Evolutionary conservation across 2,797 vertebrate genomes (phyloP).

Genomic region (Otolemur crassicaudatus): DNA sequence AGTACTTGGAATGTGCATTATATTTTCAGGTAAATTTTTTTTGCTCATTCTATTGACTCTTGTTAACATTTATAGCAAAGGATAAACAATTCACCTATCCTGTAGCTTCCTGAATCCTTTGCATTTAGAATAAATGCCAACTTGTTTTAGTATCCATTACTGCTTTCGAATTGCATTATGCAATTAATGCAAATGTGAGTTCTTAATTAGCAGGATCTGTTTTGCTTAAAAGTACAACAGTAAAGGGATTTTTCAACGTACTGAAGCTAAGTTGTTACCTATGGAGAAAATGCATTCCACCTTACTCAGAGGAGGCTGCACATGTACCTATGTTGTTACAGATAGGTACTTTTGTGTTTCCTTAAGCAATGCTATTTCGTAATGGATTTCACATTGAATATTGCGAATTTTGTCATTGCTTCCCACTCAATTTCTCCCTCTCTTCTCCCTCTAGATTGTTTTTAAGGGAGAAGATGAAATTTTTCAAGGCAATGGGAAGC

Average conservation of each 20-base stretch:
- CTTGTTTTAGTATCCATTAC: slow-evolving; percentile 76
- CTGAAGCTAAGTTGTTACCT: slow-evolving; percentile 84
- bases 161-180: slow-evolving; percentile 79
- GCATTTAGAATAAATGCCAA: slow-evolving; percentile 76
- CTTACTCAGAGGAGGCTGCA: slow-evolving; percentile 64
- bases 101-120: slow-evolving; percentile 71
- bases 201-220: slow-evolving; percentile 78
- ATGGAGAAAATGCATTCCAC: slow-evolving; percentile 79
- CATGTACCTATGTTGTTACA: slow-evolving; percentile 71
- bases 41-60: slow-evolving; percentile 75
- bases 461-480: slow-evolving; percentile 63
- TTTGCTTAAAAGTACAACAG: slow-evolving; percentile 69
- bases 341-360: slow-evolving; percentile 60
- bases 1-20: slow-evolving; percentile 57
- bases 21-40: slow-evolving; percentile 62
- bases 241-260: slow-evolving; percentile 50
- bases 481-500: not conserved
- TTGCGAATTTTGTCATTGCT: slow-evolving; percentile 75
- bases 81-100: slow-evolving; percentile 76
- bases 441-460: slow-evolving; percentile 83
- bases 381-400: slow-evolving; percentile 80
- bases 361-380: slow-evolving; percentile 76
- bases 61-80: slow-evolving; percentile 75
- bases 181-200: slow-evolving; percentile 69
- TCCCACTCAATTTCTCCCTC: slow-evolving; percentile 82